Conservation (phyloP, 37 sponge, comb jelly and placozoan species). For the Crambe crambe region DNA sequence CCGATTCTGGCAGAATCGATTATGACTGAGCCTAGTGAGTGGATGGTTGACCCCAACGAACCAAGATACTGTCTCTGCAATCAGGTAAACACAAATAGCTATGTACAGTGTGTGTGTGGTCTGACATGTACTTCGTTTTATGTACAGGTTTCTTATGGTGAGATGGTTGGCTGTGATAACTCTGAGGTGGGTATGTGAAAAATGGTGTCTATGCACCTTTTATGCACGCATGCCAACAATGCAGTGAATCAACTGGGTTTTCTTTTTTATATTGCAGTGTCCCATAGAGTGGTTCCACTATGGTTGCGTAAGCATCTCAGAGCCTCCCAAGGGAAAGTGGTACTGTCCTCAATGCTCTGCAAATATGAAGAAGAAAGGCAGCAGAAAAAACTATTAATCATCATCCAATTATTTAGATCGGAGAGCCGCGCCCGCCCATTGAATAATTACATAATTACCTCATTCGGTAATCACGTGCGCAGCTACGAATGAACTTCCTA, state of each 20-base stretch:
- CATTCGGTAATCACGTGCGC: too few relatives aligned
- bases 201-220: too few relatives aligned
- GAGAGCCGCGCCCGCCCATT: too few relatives aligned
- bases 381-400: constrained; percentile 6
- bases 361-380: constrained; percentile 64
- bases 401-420: too few relatives aligned
- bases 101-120: background rate
- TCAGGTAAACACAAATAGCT: constrained; percentile 34
- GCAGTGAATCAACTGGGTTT: too few relatives aligned
- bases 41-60: constrained; percentile 94
- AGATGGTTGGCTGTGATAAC: constrained; percentile 99
- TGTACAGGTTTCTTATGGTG: constrained; percentile 92
- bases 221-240: too few relatives aligned
- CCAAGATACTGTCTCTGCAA: constrained; percentile 97
- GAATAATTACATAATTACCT: too few relatives aligned
- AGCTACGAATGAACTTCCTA: too few relatives aligned
- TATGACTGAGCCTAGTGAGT: constrained; percentile 43
- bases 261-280: constrained; percentile 51
- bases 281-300: constrained; percentile 99
- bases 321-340: constrained; percentile 99
- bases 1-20: constrained; percentile 4
- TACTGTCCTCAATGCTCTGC: constrained; percentile 94
- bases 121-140: background rate
- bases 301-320: constrained; percentile 94
- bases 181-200: constrained; percentile 34